Evolutionary conservation across 2,113 vertebrate genomes (phyloP).

Genomic region (Verasper variegatus): DNA sequence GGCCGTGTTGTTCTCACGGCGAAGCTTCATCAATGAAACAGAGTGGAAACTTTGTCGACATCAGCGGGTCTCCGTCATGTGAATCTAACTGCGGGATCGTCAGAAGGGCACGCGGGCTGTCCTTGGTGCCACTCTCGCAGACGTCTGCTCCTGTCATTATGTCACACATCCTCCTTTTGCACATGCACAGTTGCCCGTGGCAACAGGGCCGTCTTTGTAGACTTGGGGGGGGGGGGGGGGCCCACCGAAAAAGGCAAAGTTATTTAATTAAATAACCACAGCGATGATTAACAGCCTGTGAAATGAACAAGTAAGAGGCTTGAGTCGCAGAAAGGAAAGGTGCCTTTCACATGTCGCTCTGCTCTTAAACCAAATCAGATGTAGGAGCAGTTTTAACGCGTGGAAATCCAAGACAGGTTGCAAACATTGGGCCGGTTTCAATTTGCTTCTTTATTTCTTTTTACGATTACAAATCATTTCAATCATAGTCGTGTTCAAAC

Average conservation of each 20-base stretch:
- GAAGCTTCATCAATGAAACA: slow-evolving; percentile 85
- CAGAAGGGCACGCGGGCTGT: slow-evolving; percentile 33
- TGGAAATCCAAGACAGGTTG: slow-evolving; percentile 13
- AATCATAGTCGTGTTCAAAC: too few relatives aligned
- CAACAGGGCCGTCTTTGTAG: slow-evolving; percentile 32
- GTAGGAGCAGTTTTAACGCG: slow-evolving; percentile 37
- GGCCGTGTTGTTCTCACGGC: slow-evolving; percentile 81
- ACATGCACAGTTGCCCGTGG: slow-evolving; percentile 42
- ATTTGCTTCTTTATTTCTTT: not conserved
- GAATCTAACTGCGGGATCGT: slow-evolving; percentile 85
- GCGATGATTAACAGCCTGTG: slow-evolving; percentile 73
- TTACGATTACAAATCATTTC: not conserved
- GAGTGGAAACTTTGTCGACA: slow-evolving; percentile 86
- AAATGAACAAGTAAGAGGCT: slow-evolving; percentile 69
- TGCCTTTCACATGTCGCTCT: slow-evolving; percentile 59
- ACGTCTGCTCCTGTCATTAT: slow-evolving; percentile 28
- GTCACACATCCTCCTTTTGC: slow-evolving; percentile 24
- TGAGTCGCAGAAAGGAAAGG: slow-evolving; percentile 55
- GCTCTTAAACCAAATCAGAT: slow-evolving; percentile 47
- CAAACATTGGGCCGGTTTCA: not conserved
- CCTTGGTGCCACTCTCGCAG: slow-evolving; percentile 34
- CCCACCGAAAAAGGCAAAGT: slow-evolving; percentile 31
- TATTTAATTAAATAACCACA: slow-evolving; percentile 73
- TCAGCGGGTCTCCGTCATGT: slow-evolving; percentile 78
- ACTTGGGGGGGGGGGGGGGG: not conserved